Conservation (phyloP, 2,888 invertebrate species). For the Spisula solida region DNA sequence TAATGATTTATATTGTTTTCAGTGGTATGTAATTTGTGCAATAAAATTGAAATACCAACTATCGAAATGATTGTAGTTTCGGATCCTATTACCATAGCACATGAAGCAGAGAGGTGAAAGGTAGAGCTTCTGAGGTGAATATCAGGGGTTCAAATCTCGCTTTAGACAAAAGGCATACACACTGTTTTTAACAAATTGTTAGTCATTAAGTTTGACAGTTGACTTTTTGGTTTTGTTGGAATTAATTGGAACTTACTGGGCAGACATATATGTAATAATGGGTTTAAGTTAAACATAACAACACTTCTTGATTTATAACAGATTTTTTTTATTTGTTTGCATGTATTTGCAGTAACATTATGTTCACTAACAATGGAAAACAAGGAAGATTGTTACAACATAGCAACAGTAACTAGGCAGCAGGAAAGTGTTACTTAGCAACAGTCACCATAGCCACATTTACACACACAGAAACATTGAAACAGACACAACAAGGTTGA, state of each 20-base stretch:
- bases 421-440: slow-evolving; percentile 68
- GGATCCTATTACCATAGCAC: not conserved
- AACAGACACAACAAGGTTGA: slow-evolving; percentile 23
- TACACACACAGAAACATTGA: slow-evolving; percentile 39
- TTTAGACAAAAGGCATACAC: too few relatives aligned
- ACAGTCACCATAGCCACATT: slow-evolving; percentile 57
- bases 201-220: too few relatives aligned
- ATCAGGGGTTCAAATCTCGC: too few relatives aligned
- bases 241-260: too few relatives aligned
- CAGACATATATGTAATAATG: too few relatives aligned
- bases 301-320: slow-evolving; percentile 31
- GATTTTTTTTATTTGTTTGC: slow-evolving; percentile 70
- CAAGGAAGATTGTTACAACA: slow-evolving; percentile 65
- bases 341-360: slow-evolving; percentile 71
- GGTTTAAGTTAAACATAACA: not conserved
- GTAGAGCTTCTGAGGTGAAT: too few relatives aligned
- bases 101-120: too few relatives aligned
- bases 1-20: not conserved
- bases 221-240: too few relatives aligned
- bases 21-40: not conserved
- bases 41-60: not conserved
- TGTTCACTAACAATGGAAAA: slow-evolving; percentile 65
- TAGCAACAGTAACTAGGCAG: slow-evolving; percentile 67
- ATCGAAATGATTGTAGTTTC: not conserved
- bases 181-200: too few relatives aligned